These are phyloP conservation scores for Cottus gobio DNA, from an alignment of 2,113 vertebrate genomes.

Conservation along the genomic window DNA sequence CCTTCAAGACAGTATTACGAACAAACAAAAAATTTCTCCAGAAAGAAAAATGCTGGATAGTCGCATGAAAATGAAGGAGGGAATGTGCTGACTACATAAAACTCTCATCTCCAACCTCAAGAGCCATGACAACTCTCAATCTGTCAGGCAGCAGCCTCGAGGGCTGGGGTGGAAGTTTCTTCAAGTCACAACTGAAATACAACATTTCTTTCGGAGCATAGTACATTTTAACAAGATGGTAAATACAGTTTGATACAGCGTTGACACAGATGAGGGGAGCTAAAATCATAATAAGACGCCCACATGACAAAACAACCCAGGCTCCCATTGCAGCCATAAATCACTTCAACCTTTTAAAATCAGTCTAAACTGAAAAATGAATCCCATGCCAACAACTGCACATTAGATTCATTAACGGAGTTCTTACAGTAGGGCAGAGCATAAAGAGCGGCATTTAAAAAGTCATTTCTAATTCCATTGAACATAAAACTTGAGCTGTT, in stretches of 20 bases:
- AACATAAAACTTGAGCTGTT: constrained; percentile 80
- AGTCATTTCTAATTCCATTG: constrained; percentile 77
- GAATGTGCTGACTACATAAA: constrained; percentile 61
- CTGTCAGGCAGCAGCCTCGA: constrained; percentile 41
- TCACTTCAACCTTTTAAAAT: constrained; percentile 67
- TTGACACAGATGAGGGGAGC: constrained; percentile 39
- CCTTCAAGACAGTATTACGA: constrained; percentile 1
- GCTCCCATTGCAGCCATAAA: constrained; percentile 56
- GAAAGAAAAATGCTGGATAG: constrained; percentile 27
- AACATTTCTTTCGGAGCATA: constrained; percentile 27
- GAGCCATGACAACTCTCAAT: constrained; percentile 33
- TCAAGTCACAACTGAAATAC: constrained; percentile 34
- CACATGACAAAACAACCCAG: constrained; percentile 59
- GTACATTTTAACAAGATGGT: constrained; percentile 17
- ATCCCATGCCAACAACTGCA: constrained; percentile 67
- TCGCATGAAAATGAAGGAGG: constrained; percentile 8
- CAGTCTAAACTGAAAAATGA: constrained; percentile 53
- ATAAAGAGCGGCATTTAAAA: constrained; percentile 78
- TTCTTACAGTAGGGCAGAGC: constrained; percentile 70
- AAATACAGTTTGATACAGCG: constrained; percentile 19
- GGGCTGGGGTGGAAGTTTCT: constrained; percentile 4
- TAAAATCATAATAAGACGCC: constrained; percentile 42
- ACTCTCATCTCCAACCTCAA: constrained; percentile 51
- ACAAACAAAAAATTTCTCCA: constrained; percentile 4
- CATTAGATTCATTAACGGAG: constrained; percentile 79